A percentile compares a stretch with the other conserved stretches of the same genome.
Evolutionary conservation across 2,888 invertebrate species (phyloP).

Genomic region (Peribatodes rhomboidaria): DNA sequence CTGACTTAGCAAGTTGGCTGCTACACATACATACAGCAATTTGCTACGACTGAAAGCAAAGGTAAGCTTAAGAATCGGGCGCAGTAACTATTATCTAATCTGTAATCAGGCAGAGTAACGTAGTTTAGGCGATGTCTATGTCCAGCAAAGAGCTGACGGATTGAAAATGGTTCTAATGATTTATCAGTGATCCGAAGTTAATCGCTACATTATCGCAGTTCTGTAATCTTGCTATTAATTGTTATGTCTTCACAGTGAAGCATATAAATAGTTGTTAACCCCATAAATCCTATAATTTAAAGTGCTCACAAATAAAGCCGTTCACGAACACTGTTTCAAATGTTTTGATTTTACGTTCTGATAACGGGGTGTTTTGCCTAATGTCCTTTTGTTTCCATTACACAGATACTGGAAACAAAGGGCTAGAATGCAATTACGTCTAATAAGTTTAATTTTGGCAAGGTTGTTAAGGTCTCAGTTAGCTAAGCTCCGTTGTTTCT

Average conservation of each 20-base stretch:
- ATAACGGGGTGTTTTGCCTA: conserved; percentile 54
- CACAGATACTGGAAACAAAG: conserved; percentile 56
- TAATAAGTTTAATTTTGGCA: conserved; percentile 44
- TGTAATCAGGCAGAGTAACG: no score
- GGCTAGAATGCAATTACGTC: conserved; percentile 43
- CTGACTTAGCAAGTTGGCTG: no score
- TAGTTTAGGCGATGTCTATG: no score
- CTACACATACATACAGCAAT: no score
- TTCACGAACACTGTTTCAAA: conserved; percentile 32
- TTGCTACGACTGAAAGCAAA: no score
- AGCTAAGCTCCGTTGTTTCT: neutral
- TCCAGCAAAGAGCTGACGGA: neutral
- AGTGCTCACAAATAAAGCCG: conserved; percentile 32
- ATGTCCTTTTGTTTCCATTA: conserved; percentile 59
- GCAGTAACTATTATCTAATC: no score
- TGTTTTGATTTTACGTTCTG: conserved; percentile 48
- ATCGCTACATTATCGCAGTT: no score
- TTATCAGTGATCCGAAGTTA: no score
- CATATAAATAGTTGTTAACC: no score
- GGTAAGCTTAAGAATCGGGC: no score
- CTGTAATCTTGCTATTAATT: no score
- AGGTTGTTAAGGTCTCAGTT: conserved; percentile 1
- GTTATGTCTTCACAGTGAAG: neutral
- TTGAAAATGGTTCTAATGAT: no score
- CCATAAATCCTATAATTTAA: conserved; percentile 1